Conservation (phyloP, 2,113 vertebrate genomes). For the Dendrocopos noguchii region DNA sequence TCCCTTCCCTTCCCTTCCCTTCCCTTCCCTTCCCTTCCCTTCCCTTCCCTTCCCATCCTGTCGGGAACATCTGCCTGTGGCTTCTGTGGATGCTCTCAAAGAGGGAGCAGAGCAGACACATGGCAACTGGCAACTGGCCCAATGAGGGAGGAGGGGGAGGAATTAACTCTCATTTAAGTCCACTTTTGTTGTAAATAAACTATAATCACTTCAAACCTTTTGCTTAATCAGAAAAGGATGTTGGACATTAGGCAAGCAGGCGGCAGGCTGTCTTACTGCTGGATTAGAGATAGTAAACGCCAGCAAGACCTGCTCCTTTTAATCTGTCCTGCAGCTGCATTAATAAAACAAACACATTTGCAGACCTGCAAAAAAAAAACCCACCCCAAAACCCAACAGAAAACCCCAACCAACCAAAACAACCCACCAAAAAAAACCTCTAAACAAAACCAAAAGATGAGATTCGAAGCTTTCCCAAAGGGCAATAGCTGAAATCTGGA, state of each 20-base stretch:
- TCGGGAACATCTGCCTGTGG: slow-evolving; percentile 27
- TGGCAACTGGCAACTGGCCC: slow-evolving; percentile 31
- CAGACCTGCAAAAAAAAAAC: slow-evolving; percentile 47
- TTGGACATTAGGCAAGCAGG: slow-evolving; percentile 58
- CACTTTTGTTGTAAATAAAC: slow-evolving; percentile 76
- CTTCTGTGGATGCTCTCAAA: slow-evolving; percentile 30
- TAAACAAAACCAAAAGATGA: slow-evolving; percentile 58
- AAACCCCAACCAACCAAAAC: too few relatives aligned
- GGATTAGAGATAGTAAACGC: slow-evolving; percentile 62
- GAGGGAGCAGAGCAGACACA: slow-evolving; percentile 49
- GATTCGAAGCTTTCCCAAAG: slow-evolving; percentile 44
- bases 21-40: too few relatives aligned
- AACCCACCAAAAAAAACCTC: not conserved
- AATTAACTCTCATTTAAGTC: slow-evolving; percentile 73
- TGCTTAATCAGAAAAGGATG: slow-evolving; percentile 74
- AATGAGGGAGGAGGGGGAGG: slow-evolving; percentile 49
- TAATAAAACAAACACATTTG: slow-evolving; percentile 70
- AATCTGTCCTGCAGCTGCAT: slow-evolving; percentile 65
- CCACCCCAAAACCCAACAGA: too few relatives aligned
- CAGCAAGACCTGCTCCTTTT: slow-evolving; percentile 27
- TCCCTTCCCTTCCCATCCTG: not conserved
- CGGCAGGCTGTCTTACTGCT: slow-evolving; percentile 54
- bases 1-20: too few relatives aligned
- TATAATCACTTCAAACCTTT: slow-evolving; percentile 76
- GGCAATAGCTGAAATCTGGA: slow-evolving; percentile 29